Conservation (phyloP, 2,888 invertebrate species). For the Neoaliturus tenellus region DNA sequence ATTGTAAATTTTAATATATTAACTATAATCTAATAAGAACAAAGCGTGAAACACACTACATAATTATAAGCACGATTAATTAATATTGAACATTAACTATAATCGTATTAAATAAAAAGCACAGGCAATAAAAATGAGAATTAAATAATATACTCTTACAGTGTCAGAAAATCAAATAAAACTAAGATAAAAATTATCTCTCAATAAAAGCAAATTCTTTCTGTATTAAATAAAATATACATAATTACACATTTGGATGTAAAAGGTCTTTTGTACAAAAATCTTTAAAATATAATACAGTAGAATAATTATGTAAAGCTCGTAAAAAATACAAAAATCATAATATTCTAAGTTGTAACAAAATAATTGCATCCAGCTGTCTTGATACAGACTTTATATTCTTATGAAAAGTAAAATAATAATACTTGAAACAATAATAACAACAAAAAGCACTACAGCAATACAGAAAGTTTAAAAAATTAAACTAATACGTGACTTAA, state of each 20-base stretch:
- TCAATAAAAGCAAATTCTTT: background rate
- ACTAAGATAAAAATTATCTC: background rate
- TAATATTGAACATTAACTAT: background rate
- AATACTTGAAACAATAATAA: no score
- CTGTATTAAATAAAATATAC: background rate
- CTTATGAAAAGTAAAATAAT: no score
- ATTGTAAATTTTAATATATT: background rate
- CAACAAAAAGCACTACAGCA: no score
- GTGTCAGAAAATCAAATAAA: background rate
- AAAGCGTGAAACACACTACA: background rate
- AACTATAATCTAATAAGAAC: background rate
- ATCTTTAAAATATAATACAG: background rate
- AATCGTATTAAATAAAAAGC: background rate
- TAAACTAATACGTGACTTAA: no score
- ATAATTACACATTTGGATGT: background rate
- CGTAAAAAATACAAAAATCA: no score
- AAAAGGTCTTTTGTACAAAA: conserved; percentile 14
- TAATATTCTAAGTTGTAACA: no score
- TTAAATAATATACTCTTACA: background rate
- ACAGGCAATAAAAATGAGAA: background rate
- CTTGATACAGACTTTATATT: no score
- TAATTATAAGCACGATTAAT: conserved; percentile 9
- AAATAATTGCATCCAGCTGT: no score
- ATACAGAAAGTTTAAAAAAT: no score
- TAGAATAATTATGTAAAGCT: no score